Percentiles rank a stretch among this genome's conserved stretches.
Evolutionary conservation across 1,140 invertebrate species (phyloP).

Genomic region (Pogonomyrmex barbatus): DNA sequence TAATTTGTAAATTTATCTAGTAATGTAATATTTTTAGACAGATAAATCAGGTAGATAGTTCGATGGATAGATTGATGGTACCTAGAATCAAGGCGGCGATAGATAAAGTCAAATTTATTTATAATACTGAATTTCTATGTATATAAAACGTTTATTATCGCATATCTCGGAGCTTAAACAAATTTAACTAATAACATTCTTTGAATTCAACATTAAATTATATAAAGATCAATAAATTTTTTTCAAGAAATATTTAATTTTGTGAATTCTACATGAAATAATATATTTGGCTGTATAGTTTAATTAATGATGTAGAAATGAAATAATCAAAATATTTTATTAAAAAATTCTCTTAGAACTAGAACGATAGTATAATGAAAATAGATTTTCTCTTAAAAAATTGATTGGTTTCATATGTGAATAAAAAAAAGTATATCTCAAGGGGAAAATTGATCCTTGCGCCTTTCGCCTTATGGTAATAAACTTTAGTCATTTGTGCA

Average conservation of each 20-base stretch:
- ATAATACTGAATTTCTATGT: slow-evolving; percentile 51
- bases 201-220: neutral
- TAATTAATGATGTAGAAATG: slow-evolving; percentile 28
- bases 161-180: slow-evolving; percentile 38
- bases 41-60: slow-evolving; percentile 69
- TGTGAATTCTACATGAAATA: neutral
- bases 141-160: slow-evolving; percentile 51
- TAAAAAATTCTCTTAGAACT: neutral
- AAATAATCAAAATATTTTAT: slow-evolving; percentile 38
- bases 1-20: slow-evolving; percentile 42
- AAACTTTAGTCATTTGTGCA: slow-evolving; percentile 17
- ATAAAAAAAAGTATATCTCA: neutral
- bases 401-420: slow-evolving; percentile 1
- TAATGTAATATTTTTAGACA: slow-evolving; percentile 57
- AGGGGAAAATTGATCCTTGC: neutral
- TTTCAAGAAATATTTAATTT: neutral
- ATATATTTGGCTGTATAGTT: slow-evolving; percentile 11
- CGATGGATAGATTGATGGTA: slow-evolving; percentile 76
- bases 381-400: neutral
- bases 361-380: slow-evolving; percentile 8
- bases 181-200: neutral
- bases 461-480: slow-evolving; percentile 11
- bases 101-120: slow-evolving; percentile 56
- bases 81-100: slow-evolving; percentile 73
- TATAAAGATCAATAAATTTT: slow-evolving; percentile 22